Base-by-base conservation (phyloP, 2,797 vertebrate species). In the Tamandua tetradactyla region DNA sequence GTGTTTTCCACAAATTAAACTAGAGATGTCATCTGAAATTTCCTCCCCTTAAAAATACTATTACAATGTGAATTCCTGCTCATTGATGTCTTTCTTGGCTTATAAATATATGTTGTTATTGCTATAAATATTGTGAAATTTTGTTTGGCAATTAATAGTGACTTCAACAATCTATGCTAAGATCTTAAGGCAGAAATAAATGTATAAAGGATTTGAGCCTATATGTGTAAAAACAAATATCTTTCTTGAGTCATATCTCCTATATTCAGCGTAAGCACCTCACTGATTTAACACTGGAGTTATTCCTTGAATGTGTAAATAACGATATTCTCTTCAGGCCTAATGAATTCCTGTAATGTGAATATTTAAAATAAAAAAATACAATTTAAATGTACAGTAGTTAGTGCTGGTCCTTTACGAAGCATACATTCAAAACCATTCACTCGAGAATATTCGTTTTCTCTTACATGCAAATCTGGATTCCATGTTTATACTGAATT, bases 311-410 rank as follows among this genome's bases (percentile, higher is more conserved):
- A 95, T 97, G 84, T 98, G 97, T 98, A 98, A 98, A 98, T 98
- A 98, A 97, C 94, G 96, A 94, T 97, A 95, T 94, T 98, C 97
- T 96, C 96, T 97, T 98, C 95, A 92, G 96, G 81, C 97, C 96
- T 98, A 98, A 98, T 94, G 96, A 98, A 97, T 97, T 98, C 96
- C 93, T 98, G 98, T 98, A 98, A 98, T 97, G 97, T 95, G 91
- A 97, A 98, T 98, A 98, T 98, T 98, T 98, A 98, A 98, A 98
- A 98, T 98, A 98, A 98, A 98, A 97, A 78, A 97, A 87, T 97
- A 98, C 94, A 96, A 97, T 96, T 95, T 97, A 97, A 98, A 91
- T 91, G 90, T 95, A 91, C 15, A 89, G 44, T 42, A 83, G 92
- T 95, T 94, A 94, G 61, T 96, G 52, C 62, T 96, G 78, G 61